Evolutionary conservation across 2,113 vertebrate genomes (phyloP).

Genomic region (Brienomyrus brachyistius): DNA sequence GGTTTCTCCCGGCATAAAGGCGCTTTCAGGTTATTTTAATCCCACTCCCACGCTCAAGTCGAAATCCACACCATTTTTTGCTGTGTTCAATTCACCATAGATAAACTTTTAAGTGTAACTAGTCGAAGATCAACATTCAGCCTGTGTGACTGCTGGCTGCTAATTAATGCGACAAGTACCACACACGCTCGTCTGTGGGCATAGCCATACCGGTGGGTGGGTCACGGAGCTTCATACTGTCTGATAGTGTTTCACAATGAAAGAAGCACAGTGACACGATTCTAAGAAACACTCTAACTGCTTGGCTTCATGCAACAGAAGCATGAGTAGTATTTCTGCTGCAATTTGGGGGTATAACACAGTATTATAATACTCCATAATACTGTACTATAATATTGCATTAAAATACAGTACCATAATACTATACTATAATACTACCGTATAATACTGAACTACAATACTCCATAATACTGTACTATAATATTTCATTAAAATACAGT

Average conservation of each 20-base stretch:
- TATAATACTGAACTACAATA: background rate
- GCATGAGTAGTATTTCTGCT: background rate
- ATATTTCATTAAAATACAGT: background rate
- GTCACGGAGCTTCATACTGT: background rate
- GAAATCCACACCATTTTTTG: background rate
- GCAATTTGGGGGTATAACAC: background rate
- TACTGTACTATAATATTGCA: background rate
- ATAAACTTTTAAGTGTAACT: background rate
- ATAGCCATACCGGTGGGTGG: background rate
- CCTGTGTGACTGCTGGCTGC: background rate
- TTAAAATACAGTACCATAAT: background rate
- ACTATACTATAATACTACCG: background rate
- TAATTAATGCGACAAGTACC: conserved; percentile 1
- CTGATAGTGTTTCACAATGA: background rate
- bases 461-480: background rate
- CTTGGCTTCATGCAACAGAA: background rate
- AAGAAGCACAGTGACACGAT: background rate
- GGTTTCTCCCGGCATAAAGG: background rate
- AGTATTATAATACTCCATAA: background rate
- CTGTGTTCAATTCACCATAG: background rate
- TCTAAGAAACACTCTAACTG: background rate
- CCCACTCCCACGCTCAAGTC: background rate
- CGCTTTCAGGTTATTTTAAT: background rate
- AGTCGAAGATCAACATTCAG: background rate
- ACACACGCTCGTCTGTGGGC: background rate